Percentiles rank a stretch among this genome's conserved stretches.
Evolutionary conservation across 2,113 vertebrate genomes (phyloP).

Genomic region (Siphamia tubifer): DNA sequence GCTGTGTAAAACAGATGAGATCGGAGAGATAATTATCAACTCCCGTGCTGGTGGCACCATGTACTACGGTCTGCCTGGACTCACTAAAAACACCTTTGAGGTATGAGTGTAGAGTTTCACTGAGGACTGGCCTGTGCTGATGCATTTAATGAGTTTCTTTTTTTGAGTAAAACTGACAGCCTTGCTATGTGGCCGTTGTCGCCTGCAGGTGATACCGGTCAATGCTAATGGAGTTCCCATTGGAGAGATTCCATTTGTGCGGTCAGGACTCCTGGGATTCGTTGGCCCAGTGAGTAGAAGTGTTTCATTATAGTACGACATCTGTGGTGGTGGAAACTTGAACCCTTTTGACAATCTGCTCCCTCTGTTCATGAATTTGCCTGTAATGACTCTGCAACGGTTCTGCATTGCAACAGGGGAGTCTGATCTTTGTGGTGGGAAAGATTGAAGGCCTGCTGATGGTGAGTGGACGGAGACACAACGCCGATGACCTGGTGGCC

Average conservation of each 20-base stretch:
- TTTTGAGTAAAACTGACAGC: not conserved
- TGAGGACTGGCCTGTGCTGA: not conserved
- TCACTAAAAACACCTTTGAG: conserved; percentile 98
- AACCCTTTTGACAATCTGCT: not conserved
- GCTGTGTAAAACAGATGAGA: conserved; percentile 96
- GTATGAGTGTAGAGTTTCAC: conserved; percentile 60
- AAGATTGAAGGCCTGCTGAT: conserved; percentile 93
- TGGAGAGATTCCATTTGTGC: conserved; percentile 93
- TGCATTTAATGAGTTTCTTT: not conserved
- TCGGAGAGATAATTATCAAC: conserved; percentile 96
- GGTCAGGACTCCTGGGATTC: conserved; percentile 93
- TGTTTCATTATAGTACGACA: conserved; percentile 12
- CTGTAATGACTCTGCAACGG: not conserved
- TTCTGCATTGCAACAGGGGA: conserved; percentile 81
- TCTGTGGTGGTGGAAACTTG: not conserved
- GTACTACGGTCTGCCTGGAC: conserved; percentile 93
- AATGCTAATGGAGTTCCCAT: conserved; percentile 88
- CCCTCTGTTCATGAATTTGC: not conserved
- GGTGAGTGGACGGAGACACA: conserved; percentile 93
- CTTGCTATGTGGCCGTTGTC: not conserved
- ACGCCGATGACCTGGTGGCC: conserved; percentile 95
- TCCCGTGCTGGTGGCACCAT: conserved; percentile 91
- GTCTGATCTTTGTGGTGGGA: conserved; percentile 95
- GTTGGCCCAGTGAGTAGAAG: conserved; percentile 90
- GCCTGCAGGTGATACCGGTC: conserved; percentile 90